Percentiles rank a stretch among this genome's conserved stretches.
phyloP scores from a whole-genome alignment of 2,888 invertebrate species.

The Leptarthrus brevirostris region DNA sequence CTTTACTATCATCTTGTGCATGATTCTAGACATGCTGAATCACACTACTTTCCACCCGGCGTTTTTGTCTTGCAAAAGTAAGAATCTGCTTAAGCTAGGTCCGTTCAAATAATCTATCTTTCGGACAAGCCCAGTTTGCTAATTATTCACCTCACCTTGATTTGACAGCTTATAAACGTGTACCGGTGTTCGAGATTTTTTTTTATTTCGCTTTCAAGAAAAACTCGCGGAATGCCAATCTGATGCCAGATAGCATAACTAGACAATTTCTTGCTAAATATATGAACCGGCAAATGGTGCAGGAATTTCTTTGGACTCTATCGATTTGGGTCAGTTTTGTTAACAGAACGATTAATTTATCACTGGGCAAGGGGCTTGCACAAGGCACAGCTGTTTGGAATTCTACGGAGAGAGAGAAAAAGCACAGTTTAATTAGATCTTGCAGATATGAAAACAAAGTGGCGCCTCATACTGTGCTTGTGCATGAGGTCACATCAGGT shows the following conservation, averaged over 20 bases:
- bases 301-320: conserved; percentile 25
- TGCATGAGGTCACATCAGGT: too few species aligned
- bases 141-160: conserved; percentile 36
- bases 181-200: conserved; percentile 1
- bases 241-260: conserved; percentile 3
- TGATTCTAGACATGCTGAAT: not conserved
- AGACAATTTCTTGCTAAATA: conserved; percentile 17
- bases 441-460: conserved; percentile 21
- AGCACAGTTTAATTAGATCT: not conserved
- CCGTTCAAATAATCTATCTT: conserved; percentile 21
- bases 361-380: not conserved
- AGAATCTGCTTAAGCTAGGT: too few species aligned
- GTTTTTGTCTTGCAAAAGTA: too few species aligned
- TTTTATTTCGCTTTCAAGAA: not conserved
- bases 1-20: not conserved
- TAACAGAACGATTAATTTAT: conserved; percentile 35
- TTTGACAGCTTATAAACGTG: not conserved
- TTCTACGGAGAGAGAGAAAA: not conserved
- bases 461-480: conserved; percentile 22
- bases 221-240: conserved; percentile 2
- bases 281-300: conserved; percentile 1
- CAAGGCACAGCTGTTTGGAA: not conserved
- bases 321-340: conserved; percentile 45
- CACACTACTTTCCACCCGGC: not conserved
- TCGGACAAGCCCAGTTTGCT: conserved; percentile 5